Evolutionary conservation across 2,113 vertebrate species (phyloP), one percentile per base, ranked within the genome.

Genomic region (Coracopsis vasa): DNA sequence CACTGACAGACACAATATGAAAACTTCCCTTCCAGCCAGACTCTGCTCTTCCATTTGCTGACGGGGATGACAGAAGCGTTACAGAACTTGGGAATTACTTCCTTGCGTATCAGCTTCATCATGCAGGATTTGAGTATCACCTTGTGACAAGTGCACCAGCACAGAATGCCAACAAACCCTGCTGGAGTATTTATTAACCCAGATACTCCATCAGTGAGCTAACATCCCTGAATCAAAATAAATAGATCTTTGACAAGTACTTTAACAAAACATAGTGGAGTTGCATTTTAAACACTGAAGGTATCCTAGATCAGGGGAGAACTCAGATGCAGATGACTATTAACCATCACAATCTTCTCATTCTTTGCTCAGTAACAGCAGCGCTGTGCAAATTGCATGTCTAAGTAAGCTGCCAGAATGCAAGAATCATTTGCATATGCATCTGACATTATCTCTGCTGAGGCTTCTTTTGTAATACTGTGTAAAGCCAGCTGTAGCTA

Each of bases 401-500:
- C 51, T 61, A 79, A 92, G 77, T 5, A 24, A 41, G 74, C 54
- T 80, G 71, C 92, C 94, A 94, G 83, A 77, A 91, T 12, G 31
- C 54, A 66, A n/a, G 42, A 28, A 29, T 25, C 78, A 72, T 86
- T 95, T 96, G 92, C 84, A 71, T 83, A 91, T 80, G 48, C 60
- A 89, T 83, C 77, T 89, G 80, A 85, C 62, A 80, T 51, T 51
- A 81, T 66, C 67, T 86, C 41, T 81, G 82, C 69, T 60, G 92
- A 69, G 20, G 72, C 67, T 80, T 56, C 72, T 39, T 80, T 47
- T 93, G 70, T 81, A 65, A 21, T 6, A 41, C 48, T 31, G 48
- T 48, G 86, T 66, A 84, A 93, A 88, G 83, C 19, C 69, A 94
- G 78, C 86, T 91, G 79, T 45, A 88, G 83, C 80, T 86, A 77